These are phyloP conservation scores for Latrodectus geometricus DNA, from an alignment of 1,140 invertebrate species.

Conservation along the genomic window DNA sequence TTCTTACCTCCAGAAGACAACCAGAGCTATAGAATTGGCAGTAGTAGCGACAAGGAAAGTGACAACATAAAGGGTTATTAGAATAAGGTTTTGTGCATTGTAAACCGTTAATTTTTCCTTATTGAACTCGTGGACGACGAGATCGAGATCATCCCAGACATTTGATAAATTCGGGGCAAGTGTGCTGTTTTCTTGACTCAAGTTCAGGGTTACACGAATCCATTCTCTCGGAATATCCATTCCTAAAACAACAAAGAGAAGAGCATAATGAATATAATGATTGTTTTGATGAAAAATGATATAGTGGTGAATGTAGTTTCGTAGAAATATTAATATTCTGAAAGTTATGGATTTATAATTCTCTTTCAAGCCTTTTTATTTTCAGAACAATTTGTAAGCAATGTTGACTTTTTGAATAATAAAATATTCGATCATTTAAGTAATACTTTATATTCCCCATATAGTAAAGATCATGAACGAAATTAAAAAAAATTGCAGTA, in stretches of 20 bases:
- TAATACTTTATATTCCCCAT: no score
- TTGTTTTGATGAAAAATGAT: not conserved
- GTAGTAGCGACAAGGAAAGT: constrained; percentile 50
- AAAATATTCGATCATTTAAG: no score
- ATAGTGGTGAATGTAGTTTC: no score
- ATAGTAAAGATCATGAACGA: no score
- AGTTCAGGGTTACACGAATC: constrained; percentile 26
- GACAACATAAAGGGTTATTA: constrained; percentile 44
- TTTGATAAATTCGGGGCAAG: not conserved
- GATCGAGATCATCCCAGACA: constrained; percentile 18
- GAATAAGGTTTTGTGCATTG: constrained; percentile 32
- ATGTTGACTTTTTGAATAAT: no score
- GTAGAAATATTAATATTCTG: no score
- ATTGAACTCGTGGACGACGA: constrained; percentile 25
- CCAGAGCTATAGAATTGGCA: constrained; percentile 49
- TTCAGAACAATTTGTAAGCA: no score
- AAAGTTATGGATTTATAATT: no score
- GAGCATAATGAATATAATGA: not conserved
- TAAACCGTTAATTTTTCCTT: constrained; percentile 33
- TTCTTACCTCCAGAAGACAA: constrained; percentile 57
- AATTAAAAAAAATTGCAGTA: no score
- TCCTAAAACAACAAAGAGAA: not conserved
- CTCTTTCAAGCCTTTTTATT: no score
- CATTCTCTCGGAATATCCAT: constrained; percentile 14
- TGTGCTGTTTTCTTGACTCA: constrained; percentile 11